Evolutionary conservation across 2,888 invertebrate genomes (phyloP).

Genomic region (Acanthoscelides obtectus): DNA sequence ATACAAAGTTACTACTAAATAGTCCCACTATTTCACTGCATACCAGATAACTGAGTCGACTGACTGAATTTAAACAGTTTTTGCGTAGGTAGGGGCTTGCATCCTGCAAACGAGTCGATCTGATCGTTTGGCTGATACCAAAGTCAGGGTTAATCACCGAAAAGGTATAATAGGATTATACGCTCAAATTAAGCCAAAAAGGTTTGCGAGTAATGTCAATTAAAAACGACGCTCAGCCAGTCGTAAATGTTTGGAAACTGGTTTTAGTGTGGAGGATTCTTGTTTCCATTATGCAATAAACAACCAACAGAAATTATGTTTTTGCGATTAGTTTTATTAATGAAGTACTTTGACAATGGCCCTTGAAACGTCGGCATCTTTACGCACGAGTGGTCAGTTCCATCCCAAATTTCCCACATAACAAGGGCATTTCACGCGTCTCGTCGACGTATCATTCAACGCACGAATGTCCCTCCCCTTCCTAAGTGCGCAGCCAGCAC

Average conservation of each 20-base stretch:
- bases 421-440: background rate
- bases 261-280: background rate
- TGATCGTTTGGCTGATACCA: background rate
- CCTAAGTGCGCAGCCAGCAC: background rate
- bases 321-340: too few relatives aligned
- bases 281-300: too few relatives aligned
- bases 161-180: background rate
- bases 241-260: too few relatives aligned
- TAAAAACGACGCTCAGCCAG: background rate
- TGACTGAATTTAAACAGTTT: background rate
- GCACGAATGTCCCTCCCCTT: background rate
- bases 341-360: too few relatives aligned
- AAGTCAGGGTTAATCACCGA: background rate
- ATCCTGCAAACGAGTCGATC: background rate
- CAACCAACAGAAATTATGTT: too few relatives aligned
- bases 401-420: background rate
- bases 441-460: background rate
- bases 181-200: background rate
- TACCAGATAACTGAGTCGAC: background rate
- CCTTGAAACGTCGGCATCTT: too few relatives aligned
- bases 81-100: background rate
- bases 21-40: too few relatives aligned
- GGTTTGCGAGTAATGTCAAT: background rate
- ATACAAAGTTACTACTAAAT: too few relatives aligned
- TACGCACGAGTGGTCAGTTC: background rate